A percentile compares a stretch with the other conserved stretches of the same genome.
These are phyloP conservation scores for Marmota flaviventris DNA, from an alignment of 2,113 vertebrate species.

Conservation along the genomic window DNA sequence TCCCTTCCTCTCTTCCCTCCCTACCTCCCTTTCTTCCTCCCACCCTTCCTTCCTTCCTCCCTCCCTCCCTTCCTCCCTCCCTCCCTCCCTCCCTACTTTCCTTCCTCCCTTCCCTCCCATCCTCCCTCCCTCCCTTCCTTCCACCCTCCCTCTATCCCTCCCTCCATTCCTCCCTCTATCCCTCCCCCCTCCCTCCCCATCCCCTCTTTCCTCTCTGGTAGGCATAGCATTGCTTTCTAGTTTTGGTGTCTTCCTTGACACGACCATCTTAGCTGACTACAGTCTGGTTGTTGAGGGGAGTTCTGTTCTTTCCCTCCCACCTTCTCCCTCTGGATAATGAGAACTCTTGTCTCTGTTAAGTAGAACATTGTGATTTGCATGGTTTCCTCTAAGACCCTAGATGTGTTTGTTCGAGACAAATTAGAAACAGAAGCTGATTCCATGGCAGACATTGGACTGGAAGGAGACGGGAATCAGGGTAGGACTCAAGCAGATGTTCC, in stretches of 20 bases:
- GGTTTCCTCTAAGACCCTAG: neutral
- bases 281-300: neutral
- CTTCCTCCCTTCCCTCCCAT: no score
- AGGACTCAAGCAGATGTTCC: accelerated
- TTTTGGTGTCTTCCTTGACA: no score
- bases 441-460: accelerated
- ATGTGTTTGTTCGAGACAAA: neutral
- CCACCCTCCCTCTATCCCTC: no score
- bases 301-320: neutral
- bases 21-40: no score
- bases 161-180: no score
- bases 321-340: neutral
- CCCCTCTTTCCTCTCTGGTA: no score
- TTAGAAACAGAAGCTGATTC: neutral
- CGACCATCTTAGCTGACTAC: neutral
- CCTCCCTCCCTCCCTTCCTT: no score
- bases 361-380: neutral
- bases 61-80: no score
- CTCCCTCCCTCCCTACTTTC: no score
- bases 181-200: no score
- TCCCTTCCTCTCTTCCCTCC: accelerated
- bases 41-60: no score
- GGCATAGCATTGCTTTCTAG: no score
- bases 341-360: neutral
- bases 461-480: neutral